A percentile compares a stretch with the other conserved stretches of the same genome.
Evolutionary conservation across 2,797 vertebrate genomes (phyloP).

Genomic region (Xenops minutus): DNA sequence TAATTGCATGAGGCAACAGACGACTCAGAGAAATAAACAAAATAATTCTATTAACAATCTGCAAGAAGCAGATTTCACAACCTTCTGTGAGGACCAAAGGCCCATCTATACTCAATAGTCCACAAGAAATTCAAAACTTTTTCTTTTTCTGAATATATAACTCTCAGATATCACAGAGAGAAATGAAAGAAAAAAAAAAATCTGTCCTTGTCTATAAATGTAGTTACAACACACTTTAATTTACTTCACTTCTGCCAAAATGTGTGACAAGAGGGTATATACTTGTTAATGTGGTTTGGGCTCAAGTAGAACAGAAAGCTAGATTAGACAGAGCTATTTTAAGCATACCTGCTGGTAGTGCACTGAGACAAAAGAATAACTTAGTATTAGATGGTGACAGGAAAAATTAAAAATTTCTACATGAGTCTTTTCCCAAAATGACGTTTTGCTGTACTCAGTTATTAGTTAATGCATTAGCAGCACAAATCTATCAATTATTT

Average conservation of each 20-base stretch:
- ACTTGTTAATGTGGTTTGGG: fast-evolving
- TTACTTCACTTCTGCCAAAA: background rate
- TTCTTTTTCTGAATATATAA: background rate
- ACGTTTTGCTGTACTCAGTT: background rate
- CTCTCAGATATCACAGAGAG: background rate
- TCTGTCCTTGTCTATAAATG: background rate
- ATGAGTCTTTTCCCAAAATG: background rate
- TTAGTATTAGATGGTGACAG: background rate
- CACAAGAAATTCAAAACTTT: background rate
- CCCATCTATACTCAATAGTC: background rate
- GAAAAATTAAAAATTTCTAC: background rate
- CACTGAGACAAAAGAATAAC: background rate
- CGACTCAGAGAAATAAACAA: background rate
- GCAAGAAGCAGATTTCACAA: background rate
- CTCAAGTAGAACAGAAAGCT: background rate
- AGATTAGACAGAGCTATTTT: background rate
- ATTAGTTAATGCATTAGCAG: background rate
- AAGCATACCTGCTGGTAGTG: background rate
- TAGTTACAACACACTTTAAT: background rate
- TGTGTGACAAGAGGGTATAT: background rate
- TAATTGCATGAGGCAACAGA: background rate
- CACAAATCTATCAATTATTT: background rate
- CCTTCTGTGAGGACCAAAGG: background rate
- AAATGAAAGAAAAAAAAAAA: background rate
- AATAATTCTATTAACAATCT: background rate